Evolutionary conservation across 2,888 invertebrate species (phyloP).

Genomic region (Ditylenchus weischeri): DNA sequence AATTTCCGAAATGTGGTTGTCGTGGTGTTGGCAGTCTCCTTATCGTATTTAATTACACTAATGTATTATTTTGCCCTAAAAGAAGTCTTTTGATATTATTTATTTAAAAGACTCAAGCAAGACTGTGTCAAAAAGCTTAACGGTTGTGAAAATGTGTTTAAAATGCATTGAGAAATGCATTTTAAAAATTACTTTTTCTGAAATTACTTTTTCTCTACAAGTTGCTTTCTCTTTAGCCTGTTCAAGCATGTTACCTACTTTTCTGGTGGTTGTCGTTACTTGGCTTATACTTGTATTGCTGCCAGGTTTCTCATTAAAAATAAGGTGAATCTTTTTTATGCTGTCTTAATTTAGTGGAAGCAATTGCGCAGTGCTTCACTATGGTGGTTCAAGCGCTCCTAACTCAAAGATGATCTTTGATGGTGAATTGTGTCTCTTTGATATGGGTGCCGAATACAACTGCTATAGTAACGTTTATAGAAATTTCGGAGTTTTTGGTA

Average conservation of each 20-base stretch:
- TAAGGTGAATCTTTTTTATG: neutral
- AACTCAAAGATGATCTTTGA: conserved; percentile 75
- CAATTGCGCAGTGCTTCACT: conserved; percentile 85
- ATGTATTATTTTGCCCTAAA: no score
- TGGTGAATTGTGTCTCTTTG: conserved; percentile 79
- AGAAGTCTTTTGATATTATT: no score
- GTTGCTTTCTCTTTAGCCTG: conserved; percentile 60
- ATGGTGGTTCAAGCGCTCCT: conserved; percentile 94
- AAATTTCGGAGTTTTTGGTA: neutral
- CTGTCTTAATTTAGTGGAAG: conserved; percentile 67
- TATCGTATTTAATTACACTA: no score
- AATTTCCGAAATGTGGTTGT: no score
- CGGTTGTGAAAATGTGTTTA: no score
- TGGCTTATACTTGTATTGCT: conserved; percentile 89
- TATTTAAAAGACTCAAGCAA: no score
- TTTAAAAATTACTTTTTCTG: no score
- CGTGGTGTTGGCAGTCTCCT: no score
- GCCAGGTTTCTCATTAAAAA: conserved; percentile 64
- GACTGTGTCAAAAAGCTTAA: no score
- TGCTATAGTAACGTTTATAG: conserved; percentile 65
- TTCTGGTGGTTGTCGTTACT: conserved; percentile 82
- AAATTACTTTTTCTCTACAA: no score
- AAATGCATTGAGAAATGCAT: no score
- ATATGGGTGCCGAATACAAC: conserved; percentile 96
- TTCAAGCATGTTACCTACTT: conserved; percentile 74